Base-by-base conservation (phyloP, 2,797 vertebrate genomes). In the Melanotaenia boesemani region DNA sequence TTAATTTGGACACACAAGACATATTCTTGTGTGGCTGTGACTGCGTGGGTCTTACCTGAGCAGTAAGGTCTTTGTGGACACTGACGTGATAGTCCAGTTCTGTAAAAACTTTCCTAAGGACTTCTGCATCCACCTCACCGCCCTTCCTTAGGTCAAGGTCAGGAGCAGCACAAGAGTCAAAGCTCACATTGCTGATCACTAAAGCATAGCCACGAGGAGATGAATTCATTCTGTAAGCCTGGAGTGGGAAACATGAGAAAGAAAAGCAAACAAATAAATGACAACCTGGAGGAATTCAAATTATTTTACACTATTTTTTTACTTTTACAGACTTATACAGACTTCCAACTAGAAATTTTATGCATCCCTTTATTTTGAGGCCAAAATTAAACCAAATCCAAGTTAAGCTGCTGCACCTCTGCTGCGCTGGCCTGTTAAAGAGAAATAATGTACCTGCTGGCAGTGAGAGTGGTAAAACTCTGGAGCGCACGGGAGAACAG, bases 121-220 rank as follows among this genome's bases (percentile, higher is more conserved):
- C 93, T 72, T 91, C 89, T 6, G 95, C 95, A 73, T 99, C 98
- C 82, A 98, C 97, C 20, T 97, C 95, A 0, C 98, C 98, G 11
- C 98, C 98, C 1, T 96, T 90, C 5, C 98, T 96, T 11, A 93
- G 92, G 60, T 97, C 97, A 70, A 99, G 93, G 30, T 98, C 97
- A 9, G 89, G 69, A 10, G 90, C 93, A 89, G 80, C 89, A 63
- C 50, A 56, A 2, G 91, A 85, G 61, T 94, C 94, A 89, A 99
- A 99, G 60, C 61, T 93, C 77, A 97, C 93, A 0, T 99, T 99
- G 87, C 98, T 99, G 82, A 99, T 95, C 70, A 99, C 95, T 81
- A 99, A 87, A 0, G 96, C 97, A 55, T 96, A 89, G 60, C 98
- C 98, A 7, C 97, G 95, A 0, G 97, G 97, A 32, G 90, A 89